phyloP scores from a whole-genome alignment of 2,113 vertebrate genomes.

The Panurus biarmicus region DNA sequence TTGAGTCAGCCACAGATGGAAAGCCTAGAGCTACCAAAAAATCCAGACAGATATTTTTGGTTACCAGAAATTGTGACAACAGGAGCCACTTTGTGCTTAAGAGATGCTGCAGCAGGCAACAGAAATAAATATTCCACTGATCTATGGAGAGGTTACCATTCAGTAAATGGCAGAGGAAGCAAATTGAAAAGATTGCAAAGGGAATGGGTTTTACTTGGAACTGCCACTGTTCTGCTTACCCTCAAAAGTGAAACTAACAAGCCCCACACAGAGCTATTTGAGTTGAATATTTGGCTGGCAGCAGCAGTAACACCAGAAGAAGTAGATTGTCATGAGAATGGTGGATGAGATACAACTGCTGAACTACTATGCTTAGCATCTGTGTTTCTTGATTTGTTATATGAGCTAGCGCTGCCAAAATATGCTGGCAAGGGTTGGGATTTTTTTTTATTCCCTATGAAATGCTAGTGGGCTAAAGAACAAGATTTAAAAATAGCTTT shows the following conservation, averaged over 20 bases:
- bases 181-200: not conserved
- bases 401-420: not conserved
- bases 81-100: not conserved
- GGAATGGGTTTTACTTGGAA: not conserved
- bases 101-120: not conserved
- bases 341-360: not conserved
- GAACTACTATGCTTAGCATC: not conserved
- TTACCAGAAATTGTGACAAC: not conserved
- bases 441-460: not conserved
- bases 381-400: not conserved
- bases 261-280: not conserved
- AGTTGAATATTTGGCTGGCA: not conserved
- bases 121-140: not conserved
- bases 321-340: not conserved
- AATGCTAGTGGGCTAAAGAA: not conserved
- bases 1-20: not conserved
- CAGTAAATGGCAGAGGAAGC: not conserved
- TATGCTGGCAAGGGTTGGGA: not conserved
- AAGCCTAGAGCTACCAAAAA: not conserved
- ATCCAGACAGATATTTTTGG: not conserved
- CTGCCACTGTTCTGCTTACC: not conserved
- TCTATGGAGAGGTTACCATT: rapidly evolving
- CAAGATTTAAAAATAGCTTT: not conserved
- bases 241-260: not conserved
- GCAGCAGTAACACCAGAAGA: not conserved